Conservation (phyloP, 2,113 vertebrate genomes). For the Emydura subglobosa region DNA sequence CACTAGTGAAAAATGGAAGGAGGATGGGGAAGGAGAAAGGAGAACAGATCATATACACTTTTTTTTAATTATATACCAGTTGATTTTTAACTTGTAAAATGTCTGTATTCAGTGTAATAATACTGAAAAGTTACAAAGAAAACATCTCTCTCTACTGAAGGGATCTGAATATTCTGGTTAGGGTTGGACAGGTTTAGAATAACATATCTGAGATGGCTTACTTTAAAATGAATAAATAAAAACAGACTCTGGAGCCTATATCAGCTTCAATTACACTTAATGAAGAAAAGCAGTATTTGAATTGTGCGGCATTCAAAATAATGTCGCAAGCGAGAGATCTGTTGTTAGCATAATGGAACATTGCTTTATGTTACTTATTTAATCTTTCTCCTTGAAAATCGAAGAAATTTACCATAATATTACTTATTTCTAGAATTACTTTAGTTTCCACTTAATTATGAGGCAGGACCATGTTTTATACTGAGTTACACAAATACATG, state of each 20-base stretch:
- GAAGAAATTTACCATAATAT: background rate
- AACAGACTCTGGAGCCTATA: too few species aligned
- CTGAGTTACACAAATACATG: background rate
- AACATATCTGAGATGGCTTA: background rate
- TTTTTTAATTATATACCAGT: background rate
- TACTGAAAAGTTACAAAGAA: rapidly evolving
- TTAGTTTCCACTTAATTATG: background rate
- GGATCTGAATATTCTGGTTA: background rate
- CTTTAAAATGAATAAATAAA: too few species aligned
- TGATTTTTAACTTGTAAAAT: background rate
- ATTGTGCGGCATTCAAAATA: too few species aligned
- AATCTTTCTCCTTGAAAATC: background rate
- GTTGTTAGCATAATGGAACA: too few species aligned
- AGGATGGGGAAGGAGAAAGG: background rate
- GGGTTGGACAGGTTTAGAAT: background rate
- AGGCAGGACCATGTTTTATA: background rate
- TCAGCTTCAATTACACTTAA: too few species aligned
- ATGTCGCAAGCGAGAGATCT: too few species aligned
- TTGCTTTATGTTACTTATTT: background rate
- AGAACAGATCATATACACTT: rapidly evolving
- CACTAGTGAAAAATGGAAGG: background rate
- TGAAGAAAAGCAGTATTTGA: too few species aligned
- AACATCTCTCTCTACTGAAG: background rate
- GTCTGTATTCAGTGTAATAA: background rate
- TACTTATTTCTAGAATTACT: background rate